Percentiles rank a stretch among this genome's conserved stretches.
Evolutionary conservation across 2,113 vertebrate species (phyloP).

Genomic region (Sialia sialis): DNA sequence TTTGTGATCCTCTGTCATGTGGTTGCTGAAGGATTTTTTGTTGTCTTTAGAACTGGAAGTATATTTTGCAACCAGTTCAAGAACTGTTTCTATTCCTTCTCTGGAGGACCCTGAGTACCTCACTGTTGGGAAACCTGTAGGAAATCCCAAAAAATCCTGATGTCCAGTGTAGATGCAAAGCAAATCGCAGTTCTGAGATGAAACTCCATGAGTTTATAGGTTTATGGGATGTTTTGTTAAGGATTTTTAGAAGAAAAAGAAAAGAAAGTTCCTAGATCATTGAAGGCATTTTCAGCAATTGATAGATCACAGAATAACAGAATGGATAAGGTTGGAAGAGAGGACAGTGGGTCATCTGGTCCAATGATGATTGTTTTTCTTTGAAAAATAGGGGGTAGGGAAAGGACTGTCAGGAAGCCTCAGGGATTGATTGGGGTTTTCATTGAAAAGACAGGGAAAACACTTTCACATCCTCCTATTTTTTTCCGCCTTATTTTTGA

Average conservation of each 20-base stretch:
- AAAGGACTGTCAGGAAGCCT: neutral
- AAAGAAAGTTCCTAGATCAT: neutral
- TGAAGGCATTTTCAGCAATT: neutral
- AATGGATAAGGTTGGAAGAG: neutral
- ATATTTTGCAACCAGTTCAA: neutral
- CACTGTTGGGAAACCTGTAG: neutral
- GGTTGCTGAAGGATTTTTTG: neutral
- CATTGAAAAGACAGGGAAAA: constrained; percentile 1
- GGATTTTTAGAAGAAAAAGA: neutral
- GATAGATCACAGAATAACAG: neutral
- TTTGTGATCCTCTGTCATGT: neutral
- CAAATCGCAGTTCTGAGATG: neutral
- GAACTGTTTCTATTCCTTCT: neutral
- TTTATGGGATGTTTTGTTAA: neutral
- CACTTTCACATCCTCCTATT: neutral
- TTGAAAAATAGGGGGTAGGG: neutral
- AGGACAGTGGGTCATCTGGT: neutral
- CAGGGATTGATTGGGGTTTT: neutral
- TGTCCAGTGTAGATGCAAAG: neutral
- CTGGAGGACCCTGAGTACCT: neutral
- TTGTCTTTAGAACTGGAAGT: neutral
- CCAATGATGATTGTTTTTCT: neutral
- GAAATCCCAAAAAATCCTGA: neutral
- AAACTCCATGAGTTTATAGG: neutral
- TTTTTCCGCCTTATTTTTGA: neutral